These are phyloP conservation scores for Lagria hirta DNA, from an alignment of 2,888 invertebrate genomes.

Conservation along the genomic window DNA sequence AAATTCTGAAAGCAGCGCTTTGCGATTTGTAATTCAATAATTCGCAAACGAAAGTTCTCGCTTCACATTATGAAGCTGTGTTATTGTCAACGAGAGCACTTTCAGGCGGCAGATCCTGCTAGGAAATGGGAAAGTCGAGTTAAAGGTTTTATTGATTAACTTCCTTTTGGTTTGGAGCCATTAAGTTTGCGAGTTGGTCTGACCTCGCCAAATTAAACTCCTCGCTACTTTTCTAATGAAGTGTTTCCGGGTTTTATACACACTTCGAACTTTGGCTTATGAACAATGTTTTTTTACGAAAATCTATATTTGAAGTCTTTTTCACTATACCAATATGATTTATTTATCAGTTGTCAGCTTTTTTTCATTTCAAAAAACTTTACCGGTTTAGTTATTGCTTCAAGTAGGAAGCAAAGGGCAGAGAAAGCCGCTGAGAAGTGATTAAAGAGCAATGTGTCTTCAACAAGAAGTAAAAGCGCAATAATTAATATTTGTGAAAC, in stretches of 20 bases:
- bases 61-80: slow-evolving; percentile 41
- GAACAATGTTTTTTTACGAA: slow-evolving; percentile 3
- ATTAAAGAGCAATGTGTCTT: too few relatives aligned
- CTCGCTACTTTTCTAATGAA: slow-evolving; percentile 45
- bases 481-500: too few relatives aligned
- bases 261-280: slow-evolving; percentile 12
- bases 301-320: too few relatives aligned
- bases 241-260: slow-evolving; percentile 34
- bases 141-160: slow-evolving; percentile 51
- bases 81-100: slow-evolving; percentile 38
- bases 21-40: slow-evolving; percentile 46
- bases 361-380: too few relatives aligned
- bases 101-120: slow-evolving; percentile 36
- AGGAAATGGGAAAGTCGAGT: slow-evolving; percentile 45
- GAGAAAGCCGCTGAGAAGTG: too few relatives aligned
- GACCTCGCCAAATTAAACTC: slow-evolving; percentile 47
- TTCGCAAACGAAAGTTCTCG: slow-evolving; percentile 39
- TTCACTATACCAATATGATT: too few relatives aligned
- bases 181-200: slow-evolving; percentile 44
- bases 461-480: too few relatives aligned
- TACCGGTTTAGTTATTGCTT: too few relatives aligned
- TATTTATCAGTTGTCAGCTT: too few relatives aligned
- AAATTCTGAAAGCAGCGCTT: slow-evolving; percentile 38
- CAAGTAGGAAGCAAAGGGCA: too few relatives aligned
- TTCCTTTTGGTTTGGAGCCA: slow-evolving; percentile 45